A percentile compares a stretch with the other conserved stretches of the same genome.
phyloP scores from a whole-genome alignment of 2,888 invertebrate species.

The Campoplex capitator region DNA sequence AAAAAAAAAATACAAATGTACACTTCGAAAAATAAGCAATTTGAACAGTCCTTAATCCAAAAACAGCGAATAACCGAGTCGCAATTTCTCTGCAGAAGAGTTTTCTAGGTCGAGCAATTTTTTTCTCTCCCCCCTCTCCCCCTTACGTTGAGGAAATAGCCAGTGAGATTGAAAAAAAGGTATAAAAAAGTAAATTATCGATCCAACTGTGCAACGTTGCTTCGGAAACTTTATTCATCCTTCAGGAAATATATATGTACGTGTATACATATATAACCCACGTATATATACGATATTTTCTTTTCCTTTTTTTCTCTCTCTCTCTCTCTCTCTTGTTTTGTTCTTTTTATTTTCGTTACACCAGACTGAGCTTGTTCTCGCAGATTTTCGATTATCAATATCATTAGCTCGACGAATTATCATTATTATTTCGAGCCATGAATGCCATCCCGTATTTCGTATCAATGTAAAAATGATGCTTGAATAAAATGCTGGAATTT shows the following conservation, averaged over 20 bases:
- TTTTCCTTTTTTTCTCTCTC: neutral
- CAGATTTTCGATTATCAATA: conserved; percentile 27
- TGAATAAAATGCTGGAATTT: neutral
- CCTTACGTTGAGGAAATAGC: conserved; percentile 10
- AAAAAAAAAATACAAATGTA: neutral
- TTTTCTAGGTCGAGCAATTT: conserved; percentile 51
- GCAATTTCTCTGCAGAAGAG: conserved; percentile 42
- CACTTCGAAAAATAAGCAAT: neutral
- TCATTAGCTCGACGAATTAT: conserved; percentile 2
- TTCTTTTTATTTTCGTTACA: neutral
- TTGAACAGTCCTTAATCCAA: neutral
- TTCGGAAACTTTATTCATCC: conserved; percentile 70
- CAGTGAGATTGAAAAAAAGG: conserved; percentile 44
- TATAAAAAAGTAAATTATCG: conserved; percentile 70
- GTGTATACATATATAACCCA: neutral
- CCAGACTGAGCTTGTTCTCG: conserved; percentile 3
- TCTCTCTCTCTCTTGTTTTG: neutral
- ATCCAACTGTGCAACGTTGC: conserved; percentile 69
- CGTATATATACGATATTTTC: neutral
- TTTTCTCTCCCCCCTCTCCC: neutral
- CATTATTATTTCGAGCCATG: neutral
- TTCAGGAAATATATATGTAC: neutral
- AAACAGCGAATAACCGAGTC: neutral
- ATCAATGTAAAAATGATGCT: conserved; percentile 7
- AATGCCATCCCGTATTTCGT: conserved; percentile 6